Evolutionary conservation across 2,797 vertebrate species (phyloP), one percentile per base, ranked within the genome.

Genomic region (Psittacula derbiana): DNA sequence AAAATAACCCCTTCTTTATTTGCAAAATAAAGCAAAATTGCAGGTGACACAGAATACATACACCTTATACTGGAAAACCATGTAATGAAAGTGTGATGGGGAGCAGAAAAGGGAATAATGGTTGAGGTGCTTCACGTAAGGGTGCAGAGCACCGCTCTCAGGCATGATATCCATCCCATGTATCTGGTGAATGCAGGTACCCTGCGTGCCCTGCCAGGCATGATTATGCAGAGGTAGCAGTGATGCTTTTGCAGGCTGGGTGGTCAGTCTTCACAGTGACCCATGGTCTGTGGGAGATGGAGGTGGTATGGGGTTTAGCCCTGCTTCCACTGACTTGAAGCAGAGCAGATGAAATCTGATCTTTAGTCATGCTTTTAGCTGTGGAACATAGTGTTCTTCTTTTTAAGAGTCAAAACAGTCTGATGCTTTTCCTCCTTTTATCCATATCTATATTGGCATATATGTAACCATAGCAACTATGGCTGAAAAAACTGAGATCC

Each of bases 391-490:
- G 78, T 86, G 41, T 44, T 82, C 49, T 75, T 15, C 17, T 72
- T 84, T 91, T 87, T 44, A 40, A 67, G 81, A 69, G 40, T 49
- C 62, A 65, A 90, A 90, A 46, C 47, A 73, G 60, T 57, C 69
- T 61, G 66, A 67, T 55, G 30, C 43, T 85, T 83, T 92, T 84
- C n/a, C 33, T 90, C 49, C 25, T 87, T 96, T 94, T 75, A 83
- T 65, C 65, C 69, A 83, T 73, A 80, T 83, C 33, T 90, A 73
- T 92, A 87, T 87, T 94, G 94, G 86, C 44, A 90, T 87, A 79
- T 67, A 65, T 33, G 86, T 94, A 94, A 86, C 93, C 94, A 90
- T 95, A 94, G 89, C 93, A 93, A 94, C 92, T 49, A 27, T 25
- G 52, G 16, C 47, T 88, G 67, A 58, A 74, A 88, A 92, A 92